phyloP scores from a whole-genome alignment of 1,140 invertebrate genomes.

The Drosophila nigrodunni region DNA sequence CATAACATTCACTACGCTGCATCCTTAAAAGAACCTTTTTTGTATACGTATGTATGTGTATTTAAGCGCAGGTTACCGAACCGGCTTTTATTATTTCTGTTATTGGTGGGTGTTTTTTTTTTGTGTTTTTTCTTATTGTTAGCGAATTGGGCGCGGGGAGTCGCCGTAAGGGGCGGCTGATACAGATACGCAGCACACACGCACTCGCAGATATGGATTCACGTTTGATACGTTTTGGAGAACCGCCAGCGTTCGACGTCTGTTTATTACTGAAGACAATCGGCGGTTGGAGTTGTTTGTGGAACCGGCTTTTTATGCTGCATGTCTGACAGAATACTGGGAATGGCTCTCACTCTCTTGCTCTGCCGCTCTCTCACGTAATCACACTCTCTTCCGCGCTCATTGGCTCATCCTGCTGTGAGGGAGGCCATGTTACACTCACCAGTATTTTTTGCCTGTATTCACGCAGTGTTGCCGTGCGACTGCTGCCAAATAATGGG shows the following conservation, averaged over 20 bases:
- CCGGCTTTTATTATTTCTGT: conserved; percentile 37
- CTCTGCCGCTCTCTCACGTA: background rate
- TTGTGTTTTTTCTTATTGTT: conserved; percentile 29
- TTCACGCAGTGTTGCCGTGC: conserved; percentile 55
- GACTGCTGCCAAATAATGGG: conserved; percentile 13
- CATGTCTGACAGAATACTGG: conserved; percentile 39
- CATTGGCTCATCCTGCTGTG: background rate
- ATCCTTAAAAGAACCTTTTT: conserved; percentile 45
- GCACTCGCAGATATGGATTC: conserved; percentile 19
- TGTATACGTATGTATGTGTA: too few species aligned
- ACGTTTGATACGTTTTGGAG: conserved; percentile 20
- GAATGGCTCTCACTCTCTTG: conserved; percentile 16
- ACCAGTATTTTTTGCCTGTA: conserved; percentile 40
- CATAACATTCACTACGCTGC: conserved; percentile 57
- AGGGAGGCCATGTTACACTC: background rate
- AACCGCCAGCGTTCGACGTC: conserved; percentile 69
- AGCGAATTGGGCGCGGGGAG: background rate
- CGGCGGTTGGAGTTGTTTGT: conserved; percentile 68
- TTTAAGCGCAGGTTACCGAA: conserved; percentile 31
- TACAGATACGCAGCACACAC: conserved; percentile 31
- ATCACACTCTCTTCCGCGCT: background rate
- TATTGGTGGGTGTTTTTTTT: conserved; percentile 64
- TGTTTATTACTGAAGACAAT: conserved; percentile 69
- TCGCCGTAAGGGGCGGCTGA: conserved; percentile 14
- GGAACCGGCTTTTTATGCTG: conserved; percentile 61